Evolutionary conservation across 2,113 vertebrate genomes (phyloP), one percentile per base, ranked within the genome.

Genomic region (Dendrocopos noguchii): DNA sequence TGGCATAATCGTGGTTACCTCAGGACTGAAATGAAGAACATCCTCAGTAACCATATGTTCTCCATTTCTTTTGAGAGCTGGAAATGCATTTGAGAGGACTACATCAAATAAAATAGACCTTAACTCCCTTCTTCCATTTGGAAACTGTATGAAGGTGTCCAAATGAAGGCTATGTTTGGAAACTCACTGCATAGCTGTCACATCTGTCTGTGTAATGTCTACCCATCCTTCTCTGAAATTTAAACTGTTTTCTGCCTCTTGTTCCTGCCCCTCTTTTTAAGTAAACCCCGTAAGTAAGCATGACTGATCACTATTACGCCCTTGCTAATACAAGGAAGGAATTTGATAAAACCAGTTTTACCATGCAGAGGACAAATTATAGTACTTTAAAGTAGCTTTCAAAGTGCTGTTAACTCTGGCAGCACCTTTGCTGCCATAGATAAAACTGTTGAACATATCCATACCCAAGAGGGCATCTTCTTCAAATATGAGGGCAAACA

Each of bases 1-100:
- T 19, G 27, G 16, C n/a, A 34, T 25, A n/a, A 47, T 27, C 61
- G 56, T 0, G 0, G 15, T 3, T 33, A 86, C 66, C 55, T 84
- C 27, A 7, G 34, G 29, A 39, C 0, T 36, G 11, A 81, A 29
- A 9, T 44, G n/a, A 55, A 61, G 44, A 76, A n/a, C 1, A 2
- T 9, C 9, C 22, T 24, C 34, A 34, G 11, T 56, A 13, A 88
- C 9, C 4, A 65, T 6, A 12, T 47, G 27, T n/a, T 78, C 20
- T 34, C 22, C 16, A 18, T 34, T 8, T 42, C 15, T 29, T 74
- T 17, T 65, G 19, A 64, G n/a, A 64, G 36, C 7, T 53, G 5
- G 22, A 73, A 93, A 80, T 29, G 19, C 1, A 0, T 65, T 94
- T 72, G 47, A 42, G 53, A 31, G 21, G 6, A 39, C 14, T 52